phyloP scores from a whole-genome alignment of 2,113 vertebrate species.

The Chloropsis hardwickii region DNA sequence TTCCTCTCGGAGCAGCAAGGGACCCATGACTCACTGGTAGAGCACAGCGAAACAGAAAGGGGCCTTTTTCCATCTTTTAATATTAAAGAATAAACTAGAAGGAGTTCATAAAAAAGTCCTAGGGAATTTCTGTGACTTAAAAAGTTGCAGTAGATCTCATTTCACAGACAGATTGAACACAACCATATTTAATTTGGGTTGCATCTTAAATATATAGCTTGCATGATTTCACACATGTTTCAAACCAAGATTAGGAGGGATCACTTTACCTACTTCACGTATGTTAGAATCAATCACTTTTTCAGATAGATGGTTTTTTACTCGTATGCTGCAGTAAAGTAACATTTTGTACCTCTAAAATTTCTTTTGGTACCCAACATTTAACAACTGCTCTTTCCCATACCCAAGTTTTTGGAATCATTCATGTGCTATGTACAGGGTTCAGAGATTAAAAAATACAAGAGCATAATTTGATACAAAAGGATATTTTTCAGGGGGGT shows the following conservation, averaged over 20 bases:
- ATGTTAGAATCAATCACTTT: constrained; percentile 17
- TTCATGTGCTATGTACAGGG: background rate
- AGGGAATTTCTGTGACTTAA: background rate
- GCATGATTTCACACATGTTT: background rate
- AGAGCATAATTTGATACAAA: background rate
- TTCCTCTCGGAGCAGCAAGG: constrained; percentile 56
- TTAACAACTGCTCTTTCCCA: background rate
- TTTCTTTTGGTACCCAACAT: background rate
- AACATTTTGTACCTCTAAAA: background rate
- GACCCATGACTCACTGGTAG: constrained; percentile 53
- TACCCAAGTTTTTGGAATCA: background rate
- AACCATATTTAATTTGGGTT: background rate
- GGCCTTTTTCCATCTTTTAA: constrained; percentile 51
- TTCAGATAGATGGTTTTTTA: background rate
- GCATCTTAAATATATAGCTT: background rate
- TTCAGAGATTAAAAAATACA: background rate
- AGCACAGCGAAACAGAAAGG: constrained; percentile 50
- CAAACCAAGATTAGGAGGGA: constrained; percentile 12
- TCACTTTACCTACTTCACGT: background rate
- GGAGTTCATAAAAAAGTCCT: constrained; percentile 26
- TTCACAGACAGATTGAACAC: constrained; percentile 1
- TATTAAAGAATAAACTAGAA: constrained; percentile 58
- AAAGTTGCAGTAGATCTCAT: background rate
- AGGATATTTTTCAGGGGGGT: background rate
- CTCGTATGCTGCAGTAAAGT: background rate